Evolutionary conservation across 2,888 invertebrate species (phyloP).

Genomic region (Urechis unicinctus): DNA sequence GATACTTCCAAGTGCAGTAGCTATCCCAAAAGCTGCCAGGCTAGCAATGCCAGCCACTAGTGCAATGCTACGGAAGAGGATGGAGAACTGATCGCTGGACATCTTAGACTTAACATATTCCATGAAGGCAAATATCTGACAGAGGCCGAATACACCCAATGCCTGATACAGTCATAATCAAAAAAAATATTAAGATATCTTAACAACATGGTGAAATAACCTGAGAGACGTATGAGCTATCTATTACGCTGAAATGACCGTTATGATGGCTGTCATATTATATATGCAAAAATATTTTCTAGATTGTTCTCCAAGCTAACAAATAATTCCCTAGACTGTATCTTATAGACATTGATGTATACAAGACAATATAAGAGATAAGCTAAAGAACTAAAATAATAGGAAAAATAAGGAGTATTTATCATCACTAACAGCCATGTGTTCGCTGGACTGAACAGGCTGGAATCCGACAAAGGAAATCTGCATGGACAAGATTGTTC

Average conservation of each 20-base stretch:
- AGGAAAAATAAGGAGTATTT: background rate
- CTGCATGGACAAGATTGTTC: slow-evolving; percentile 95
- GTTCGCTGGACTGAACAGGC: slow-evolving; percentile 94
- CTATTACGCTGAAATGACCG: background rate
- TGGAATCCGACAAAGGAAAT: slow-evolving; percentile 56
- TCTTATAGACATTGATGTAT: background rate
- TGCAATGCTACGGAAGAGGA: slow-evolving; percentile 43
- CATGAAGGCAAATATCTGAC: slow-evolving; percentile 87
- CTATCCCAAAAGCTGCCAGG: slow-evolving; percentile 53
- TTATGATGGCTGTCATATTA: no score
- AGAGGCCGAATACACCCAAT: slow-evolving; percentile 91
- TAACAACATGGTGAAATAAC: no score
- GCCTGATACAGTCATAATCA: slow-evolving; percentile 66
- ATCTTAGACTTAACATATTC: slow-evolving; percentile 83
- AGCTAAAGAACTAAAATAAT: background rate
- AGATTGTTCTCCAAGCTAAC: no score
- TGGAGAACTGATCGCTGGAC: slow-evolving; percentile 75
- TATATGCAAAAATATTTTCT: no score
- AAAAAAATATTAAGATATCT: no score
- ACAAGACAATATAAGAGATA: background rate
- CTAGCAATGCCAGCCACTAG: slow-evolving; percentile 60
- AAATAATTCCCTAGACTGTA: no score
- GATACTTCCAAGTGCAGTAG: slow-evolving; percentile 73
- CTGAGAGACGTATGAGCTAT: no score
- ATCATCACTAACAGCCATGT: slow-evolving; percentile 65